Percentiles rank a stretch among this genome's conserved stretches.
These are phyloP conservation scores for Ceyx erithaca DNA, from an alignment of 2,797 vertebrate species.

Conservation along the genomic window DNA sequence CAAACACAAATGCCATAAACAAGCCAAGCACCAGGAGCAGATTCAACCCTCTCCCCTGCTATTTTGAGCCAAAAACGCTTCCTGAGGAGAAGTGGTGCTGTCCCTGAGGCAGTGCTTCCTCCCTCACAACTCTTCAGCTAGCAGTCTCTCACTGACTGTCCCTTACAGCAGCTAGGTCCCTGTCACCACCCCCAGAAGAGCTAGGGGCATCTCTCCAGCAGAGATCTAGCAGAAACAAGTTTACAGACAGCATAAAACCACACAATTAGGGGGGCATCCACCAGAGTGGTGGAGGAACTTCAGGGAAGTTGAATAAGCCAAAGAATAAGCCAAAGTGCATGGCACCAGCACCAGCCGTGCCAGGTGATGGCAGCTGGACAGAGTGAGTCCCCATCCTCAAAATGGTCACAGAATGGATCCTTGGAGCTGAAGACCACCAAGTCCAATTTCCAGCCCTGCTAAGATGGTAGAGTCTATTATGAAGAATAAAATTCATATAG, in stretches of 20 bases:
- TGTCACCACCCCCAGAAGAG: background rate
- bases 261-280: background rate
- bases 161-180: background rate
- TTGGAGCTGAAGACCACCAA: background rate
- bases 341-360: background rate
- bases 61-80: background rate
- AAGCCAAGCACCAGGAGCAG: rapidly evolving
- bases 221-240: background rate
- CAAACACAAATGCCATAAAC: background rate
- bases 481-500: background rate
- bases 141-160: rapidly evolving
- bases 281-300: background rate
- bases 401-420: background rate
- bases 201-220: background rate
- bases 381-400: background rate
- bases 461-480: background rate
- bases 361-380: rapidly evolving
- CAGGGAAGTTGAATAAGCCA: too few relatives aligned
- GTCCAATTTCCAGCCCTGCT: background rate
- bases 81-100: rapidly evolving
- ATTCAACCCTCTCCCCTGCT: background rate
- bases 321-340: rapidly evolving
- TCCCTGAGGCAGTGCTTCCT: background rate
- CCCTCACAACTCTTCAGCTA: rapidly evolving
- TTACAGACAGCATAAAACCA: background rate